phyloP scores from a whole-genome alignment of 2,113 vertebrate genomes.

The Embiotoca jacksoni region DNA sequence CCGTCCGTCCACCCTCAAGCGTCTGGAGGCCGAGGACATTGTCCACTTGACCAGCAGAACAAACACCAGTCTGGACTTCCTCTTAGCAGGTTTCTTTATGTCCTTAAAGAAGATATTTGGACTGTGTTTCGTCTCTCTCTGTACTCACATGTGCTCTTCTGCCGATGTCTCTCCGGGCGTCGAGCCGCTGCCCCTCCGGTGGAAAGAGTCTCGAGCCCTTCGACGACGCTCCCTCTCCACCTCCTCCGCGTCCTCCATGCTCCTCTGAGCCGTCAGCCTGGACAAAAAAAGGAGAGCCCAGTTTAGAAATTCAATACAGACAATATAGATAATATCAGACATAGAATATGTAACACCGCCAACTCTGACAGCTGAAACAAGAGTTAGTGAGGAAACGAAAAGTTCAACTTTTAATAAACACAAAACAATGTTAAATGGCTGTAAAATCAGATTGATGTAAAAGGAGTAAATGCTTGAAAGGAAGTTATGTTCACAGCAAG shows the following conservation, averaged over 20 bases:
- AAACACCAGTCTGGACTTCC: not conserved
- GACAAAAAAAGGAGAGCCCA: not conserved
- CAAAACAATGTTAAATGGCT: too few relatives aligned
- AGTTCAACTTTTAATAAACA: too few relatives aligned
- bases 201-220: slow-evolving; percentile 80
- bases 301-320: not conserved
- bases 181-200: slow-evolving; percentile 35
- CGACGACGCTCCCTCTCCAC: slow-evolving; percentile 85
- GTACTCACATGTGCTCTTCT: slow-evolving; percentile 68
- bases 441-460: too few relatives aligned
- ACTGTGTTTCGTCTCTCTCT: not conserved
- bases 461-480: too few relatives aligned
- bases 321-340: too few relatives aligned
- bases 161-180: slow-evolving; percentile 26
- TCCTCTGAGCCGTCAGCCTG: slow-evolving; percentile 92
- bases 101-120: not conserved
- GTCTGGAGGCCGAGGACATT: too few relatives aligned
- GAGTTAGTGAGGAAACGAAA: too few relatives aligned
- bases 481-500: too few relatives aligned
- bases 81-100: not conserved
- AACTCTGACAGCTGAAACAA: not conserved
- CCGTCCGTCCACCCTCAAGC: too few relatives aligned
- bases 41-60: not conserved
- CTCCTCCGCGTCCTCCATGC: slow-evolving; percentile 91
- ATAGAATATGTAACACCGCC: not conserved